Base-by-base conservation (phyloP, 1,140 invertebrate species). In the Pemphigus obesinymphae region DNA sequence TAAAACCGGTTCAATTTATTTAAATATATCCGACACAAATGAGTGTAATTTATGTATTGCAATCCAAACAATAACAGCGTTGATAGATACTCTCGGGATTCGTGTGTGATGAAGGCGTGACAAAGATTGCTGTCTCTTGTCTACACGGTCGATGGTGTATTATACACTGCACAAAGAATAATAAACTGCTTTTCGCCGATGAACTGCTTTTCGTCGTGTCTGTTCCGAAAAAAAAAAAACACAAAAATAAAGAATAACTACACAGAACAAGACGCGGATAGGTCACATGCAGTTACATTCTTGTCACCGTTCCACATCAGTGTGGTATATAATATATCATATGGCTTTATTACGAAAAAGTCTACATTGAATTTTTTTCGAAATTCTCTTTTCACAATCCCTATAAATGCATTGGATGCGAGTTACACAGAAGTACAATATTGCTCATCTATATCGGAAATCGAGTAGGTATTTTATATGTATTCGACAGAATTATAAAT, bases 101-200 rank as follows among this genome's bases (percentile, higher is more conserved):
- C 53, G 50, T 40, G 34, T 78, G 75, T 78, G 53, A 78, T 55
- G 50, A 26, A 63, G 76, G 55, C 76, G 76, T 80, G 76, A 80
- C 76, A 45, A 80, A 80, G 76, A 80, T 80, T 40, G 76, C 53
- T 37, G 76, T 80, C 75, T 78, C 53, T 72, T 15, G 68, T 29
- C 34, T 23, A 70, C 66, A 70, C 13, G 53, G 37, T 37, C 53
- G 53, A n/a, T n/a, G n/a, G 31, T 43, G 17, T 20, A 45, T 10
- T 13, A 13, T 58, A 61, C 75, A 40, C 37, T 4, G 43, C 40
- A 43, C 53, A 20, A 15, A 45, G 76, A 80, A 80, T 61, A 63
- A 80, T 73, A 48, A 48, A 73, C 70, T 20, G 26, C 43, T 73
- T 73, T 48, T 73, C 26, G 70, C 26, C 70, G 70, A 73, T 48